These are phyloP conservation scores for Carettochelys insculpta DNA, from an alignment of 2,113 vertebrate species.

Conservation along the genomic window DNA sequence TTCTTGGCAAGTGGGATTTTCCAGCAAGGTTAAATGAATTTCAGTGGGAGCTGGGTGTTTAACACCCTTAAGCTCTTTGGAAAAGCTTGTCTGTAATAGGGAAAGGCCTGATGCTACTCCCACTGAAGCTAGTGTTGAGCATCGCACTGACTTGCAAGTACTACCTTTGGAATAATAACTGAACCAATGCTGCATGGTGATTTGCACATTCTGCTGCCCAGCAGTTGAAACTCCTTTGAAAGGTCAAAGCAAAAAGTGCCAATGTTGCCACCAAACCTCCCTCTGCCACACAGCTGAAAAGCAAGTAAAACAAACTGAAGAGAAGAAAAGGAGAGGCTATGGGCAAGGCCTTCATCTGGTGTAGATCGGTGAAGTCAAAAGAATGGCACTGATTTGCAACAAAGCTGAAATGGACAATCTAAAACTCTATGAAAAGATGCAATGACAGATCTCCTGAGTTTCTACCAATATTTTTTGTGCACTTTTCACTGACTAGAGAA, in stretches of 20 bases:
- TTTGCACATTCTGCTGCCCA: background rate
- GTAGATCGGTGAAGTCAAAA: slow-evolving; percentile 1
- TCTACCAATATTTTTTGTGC: background rate
- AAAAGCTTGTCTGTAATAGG: background rate
- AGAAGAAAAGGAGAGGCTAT: background rate
- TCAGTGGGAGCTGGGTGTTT: background rate
- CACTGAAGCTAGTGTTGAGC: background rate
- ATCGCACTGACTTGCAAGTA: background rate
- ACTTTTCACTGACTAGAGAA: slow-evolving; percentile 1
- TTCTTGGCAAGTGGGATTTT: background rate
- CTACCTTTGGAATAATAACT: background rate
- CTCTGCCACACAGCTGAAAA: background rate
- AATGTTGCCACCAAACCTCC: background rate
- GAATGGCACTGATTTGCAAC: rapidly evolving
- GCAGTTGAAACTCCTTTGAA: background rate
- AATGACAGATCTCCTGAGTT: background rate
- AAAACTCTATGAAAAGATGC: background rate
- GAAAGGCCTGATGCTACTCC: background rate
- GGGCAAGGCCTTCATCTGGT: background rate
- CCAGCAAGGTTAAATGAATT: background rate
- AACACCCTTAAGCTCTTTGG: background rate
- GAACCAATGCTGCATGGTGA: background rate
- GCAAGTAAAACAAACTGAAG: background rate
- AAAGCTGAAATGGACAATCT: slow-evolving; percentile 7
- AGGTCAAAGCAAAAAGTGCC: background rate